Evolutionary conservation across 2,888 invertebrate genomes (phyloP).

Genomic region (Amorpha juglandis): DNA sequence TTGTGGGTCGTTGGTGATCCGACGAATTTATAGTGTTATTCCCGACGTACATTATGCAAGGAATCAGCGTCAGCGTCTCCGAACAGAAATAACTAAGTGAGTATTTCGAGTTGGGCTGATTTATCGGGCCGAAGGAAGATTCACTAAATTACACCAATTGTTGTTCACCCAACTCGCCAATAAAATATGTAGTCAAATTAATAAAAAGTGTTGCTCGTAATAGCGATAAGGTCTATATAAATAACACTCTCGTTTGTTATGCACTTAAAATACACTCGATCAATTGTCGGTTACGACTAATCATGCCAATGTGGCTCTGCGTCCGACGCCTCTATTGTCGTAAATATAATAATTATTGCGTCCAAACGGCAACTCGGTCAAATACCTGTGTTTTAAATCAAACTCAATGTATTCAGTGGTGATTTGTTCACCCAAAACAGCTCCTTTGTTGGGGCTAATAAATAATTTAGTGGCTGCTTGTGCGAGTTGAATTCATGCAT

Average conservation of each 20-base stretch:
- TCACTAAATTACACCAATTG: slow-evolving; percentile 57
- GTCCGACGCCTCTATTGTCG: slow-evolving; percentile 55
- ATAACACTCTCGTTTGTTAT: slow-evolving; percentile 58
- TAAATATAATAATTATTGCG: slow-evolving; percentile 68
- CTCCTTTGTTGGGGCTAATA: slow-evolving; percentile 68
- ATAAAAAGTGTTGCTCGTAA: slow-evolving; percentile 52
- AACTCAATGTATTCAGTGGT: slow-evolving; percentile 59
- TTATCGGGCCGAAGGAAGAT: slow-evolving; percentile 52
- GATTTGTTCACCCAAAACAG: slow-evolving; percentile 65
- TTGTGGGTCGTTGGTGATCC: slow-evolving; percentile 55
- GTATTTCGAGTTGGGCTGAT: slow-evolving; percentile 61
- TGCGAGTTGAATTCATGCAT: slow-evolving; percentile 58
- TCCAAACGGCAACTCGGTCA: slow-evolving; percentile 66
- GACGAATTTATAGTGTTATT: slow-evolving; percentile 58
- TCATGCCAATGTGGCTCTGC: slow-evolving; percentile 58
- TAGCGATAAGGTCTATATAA: slow-evolving; percentile 52
- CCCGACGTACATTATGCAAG: slow-evolving; percentile 67
- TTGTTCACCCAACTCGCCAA: slow-evolving; percentile 50
- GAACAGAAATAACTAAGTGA: slow-evolving; percentile 53
- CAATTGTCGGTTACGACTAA: slow-evolving; percentile 64
- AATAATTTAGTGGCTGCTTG: slow-evolving; percentile 60
- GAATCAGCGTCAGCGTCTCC: slow-evolving; percentile 51
- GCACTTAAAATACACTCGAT: slow-evolving; percentile 54
- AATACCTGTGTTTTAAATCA: slow-evolving; percentile 77
- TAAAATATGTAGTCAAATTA: slow-evolving; percentile 56